Percentiles rank a stretch among this genome's conserved stretches.
Conservation (phyloP, 2,888 invertebrate species). For the Pinctada fucata region DNA sequence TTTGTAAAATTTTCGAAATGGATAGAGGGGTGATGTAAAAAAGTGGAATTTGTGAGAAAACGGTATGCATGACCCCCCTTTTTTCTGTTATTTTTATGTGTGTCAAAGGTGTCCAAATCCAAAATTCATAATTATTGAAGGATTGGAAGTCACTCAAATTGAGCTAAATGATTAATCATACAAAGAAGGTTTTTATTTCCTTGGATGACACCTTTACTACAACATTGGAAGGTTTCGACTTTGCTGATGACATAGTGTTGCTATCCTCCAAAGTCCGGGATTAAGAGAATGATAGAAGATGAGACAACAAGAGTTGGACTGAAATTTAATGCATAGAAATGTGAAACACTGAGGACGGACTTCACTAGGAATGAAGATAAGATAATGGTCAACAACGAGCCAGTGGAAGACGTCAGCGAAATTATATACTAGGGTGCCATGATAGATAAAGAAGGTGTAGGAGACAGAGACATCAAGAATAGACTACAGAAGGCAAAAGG, state of each 20-base stretch:
- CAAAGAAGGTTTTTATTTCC: too few relatives aligned
- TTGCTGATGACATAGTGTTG: neutral
- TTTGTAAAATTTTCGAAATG: too few relatives aligned
- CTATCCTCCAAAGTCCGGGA: neutral
- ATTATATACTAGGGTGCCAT: neutral
- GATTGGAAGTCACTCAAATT: too few relatives aligned
- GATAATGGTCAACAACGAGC: neutral
- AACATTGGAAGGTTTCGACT: too few relatives aligned
- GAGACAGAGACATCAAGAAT: constrained; percentile 7
- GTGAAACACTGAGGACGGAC: neutral
- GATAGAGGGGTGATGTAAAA: too few relatives aligned
- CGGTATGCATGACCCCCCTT: too few relatives aligned
- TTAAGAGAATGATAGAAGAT: neutral
- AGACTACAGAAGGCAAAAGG: constrained; percentile 2
- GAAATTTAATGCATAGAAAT: neutral
- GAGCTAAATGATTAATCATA: too few relatives aligned
- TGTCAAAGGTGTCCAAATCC: too few relatives aligned
- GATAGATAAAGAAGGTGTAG: neutral
- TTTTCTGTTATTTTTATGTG: too few relatives aligned
- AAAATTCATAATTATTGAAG: too few relatives aligned
- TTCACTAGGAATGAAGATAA: neutral
- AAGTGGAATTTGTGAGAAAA: too few relatives aligned
- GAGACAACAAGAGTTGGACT: neutral
- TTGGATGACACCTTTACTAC: too few relatives aligned
- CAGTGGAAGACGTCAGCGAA: neutral